phyloP scores from a whole-genome alignment of 2,888 invertebrate genomes.

The Baronia brevicornis region DNA sequence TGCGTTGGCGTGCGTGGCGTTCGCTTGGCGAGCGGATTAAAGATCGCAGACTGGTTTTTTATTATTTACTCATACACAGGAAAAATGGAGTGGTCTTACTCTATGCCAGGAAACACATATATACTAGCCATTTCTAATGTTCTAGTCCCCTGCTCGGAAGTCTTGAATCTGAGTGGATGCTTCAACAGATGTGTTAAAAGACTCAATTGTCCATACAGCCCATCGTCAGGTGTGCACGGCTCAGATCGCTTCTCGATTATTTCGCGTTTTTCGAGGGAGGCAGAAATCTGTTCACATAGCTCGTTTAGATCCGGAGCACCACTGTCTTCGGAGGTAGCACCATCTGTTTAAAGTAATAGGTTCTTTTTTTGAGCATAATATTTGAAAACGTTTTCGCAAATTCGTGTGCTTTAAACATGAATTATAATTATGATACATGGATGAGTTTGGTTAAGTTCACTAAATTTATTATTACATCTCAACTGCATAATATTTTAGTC shows the following conservation, averaged over 20 bases:
- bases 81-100: no score
- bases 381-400: no score
- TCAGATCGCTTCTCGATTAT: conserved; percentile 88
- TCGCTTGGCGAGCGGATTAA: no score
- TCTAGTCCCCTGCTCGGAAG: conserved; percentile 82
- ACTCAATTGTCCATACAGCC: conserved; percentile 90
- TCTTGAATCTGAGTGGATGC: conserved; percentile 91
- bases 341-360: conserved; percentile 35
- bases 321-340: conserved; percentile 63
- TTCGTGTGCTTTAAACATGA: no score
- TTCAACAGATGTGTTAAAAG: conserved; percentile 91
- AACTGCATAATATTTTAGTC: no score
- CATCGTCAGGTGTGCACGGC: conserved; percentile 91
- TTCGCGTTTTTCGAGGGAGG: conserved; percentile 85
- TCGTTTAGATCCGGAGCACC: conserved; percentile 79
- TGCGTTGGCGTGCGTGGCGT: no score
- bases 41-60: no score
- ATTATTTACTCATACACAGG: no score
- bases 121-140: conserved; percentile 76
- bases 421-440: no score
- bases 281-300: conserved; percentile 82
- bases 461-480: no score
- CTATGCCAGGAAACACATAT: no score
- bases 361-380: background rate
- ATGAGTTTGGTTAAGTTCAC: no score